Base-by-base conservation (phyloP, 1,140 invertebrate species). In the Pinna nobilis region DNA sequence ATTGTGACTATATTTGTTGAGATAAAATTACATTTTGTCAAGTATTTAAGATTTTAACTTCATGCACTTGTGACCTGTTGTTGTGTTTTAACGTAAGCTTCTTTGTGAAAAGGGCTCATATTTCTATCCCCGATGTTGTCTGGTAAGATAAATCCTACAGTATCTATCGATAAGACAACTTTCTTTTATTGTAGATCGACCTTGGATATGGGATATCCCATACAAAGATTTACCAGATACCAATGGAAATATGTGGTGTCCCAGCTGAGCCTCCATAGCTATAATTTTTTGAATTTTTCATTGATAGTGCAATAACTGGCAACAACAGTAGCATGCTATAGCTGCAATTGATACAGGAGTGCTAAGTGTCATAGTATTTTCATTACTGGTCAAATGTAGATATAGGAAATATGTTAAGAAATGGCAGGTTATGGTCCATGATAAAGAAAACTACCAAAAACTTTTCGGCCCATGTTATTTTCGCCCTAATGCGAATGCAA, bases 161-260 rank as follows among this genome's bases (percentile, higher is more conserved):
- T 59, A 11, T 60, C 4, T 11, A 1, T 5, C 28, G 84, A 87
- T 15, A 37, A 32, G 15, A 57, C 44, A 39, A 60, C 20, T 73
- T 70, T 30, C 39, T 44, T 80, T 39, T 74, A 37, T 84, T 80
- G 1, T 78, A 88, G 87, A 88, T 80, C 76, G 80, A 33, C 86
- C 86, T 4, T 88, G 86, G 87, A 84, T 88, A 69, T 85, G 82
- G 82, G 87, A 88, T 70, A 82, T 87, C 35, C 80, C 86, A 9
- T 83, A 86, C 61, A 81, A 82, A 49, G 82, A 87, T 28, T 50
- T 83, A 25, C 86, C 87, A 37, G 87, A 88, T 51, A 78, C 77
- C 33, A 78, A 87, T 78, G 86, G 87, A 9, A 84, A 80, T 25
- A 84, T 82, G 64, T 88, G 85, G 84, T 87, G 85, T 67, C 87